Conservation (phyloP, 2,797 vertebrate species). For the Pteropus rufus region DNA sequence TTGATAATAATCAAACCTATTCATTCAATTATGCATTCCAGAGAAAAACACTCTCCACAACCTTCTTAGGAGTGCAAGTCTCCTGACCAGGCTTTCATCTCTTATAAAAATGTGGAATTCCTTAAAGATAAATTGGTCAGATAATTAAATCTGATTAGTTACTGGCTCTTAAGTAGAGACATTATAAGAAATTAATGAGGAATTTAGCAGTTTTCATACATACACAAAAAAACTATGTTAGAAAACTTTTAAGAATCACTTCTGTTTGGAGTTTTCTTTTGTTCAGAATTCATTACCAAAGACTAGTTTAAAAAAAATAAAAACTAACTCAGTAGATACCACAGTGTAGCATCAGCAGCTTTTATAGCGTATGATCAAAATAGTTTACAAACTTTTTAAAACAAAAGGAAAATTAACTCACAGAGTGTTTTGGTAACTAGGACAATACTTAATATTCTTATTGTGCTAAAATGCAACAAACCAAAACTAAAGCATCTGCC, state of each 20-base stretch:
- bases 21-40: slow-evolving; percentile 50
- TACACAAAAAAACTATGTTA: slow-evolving; percentile 48
- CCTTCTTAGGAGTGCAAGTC: slow-evolving; percentile 55
- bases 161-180: slow-evolving; percentile 61
- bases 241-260: slow-evolving; percentile 68
- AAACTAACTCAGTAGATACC: background rate
- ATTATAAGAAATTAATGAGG: slow-evolving; percentile 74
- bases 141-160: slow-evolving; percentile 71
- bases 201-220: slow-evolving; percentile 67
- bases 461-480: slow-evolving; percentile 52
- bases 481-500: slow-evolving; percentile 58
- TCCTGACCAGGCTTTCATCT: slow-evolving; percentile 77
- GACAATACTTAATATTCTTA: slow-evolving; percentile 68
- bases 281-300: slow-evolving; percentile 68
- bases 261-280: slow-evolving; percentile 68
- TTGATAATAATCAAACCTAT: slow-evolving; percentile 71
- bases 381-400: slow-evolving; percentile 43
- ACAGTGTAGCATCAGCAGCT: background rate
- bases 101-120: slow-evolving; percentile 71
- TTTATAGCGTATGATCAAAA: background rate
- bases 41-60: slow-evolving; percentile 64
- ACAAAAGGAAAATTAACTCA: slow-evolving; percentile 64
- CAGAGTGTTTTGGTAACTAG: slow-evolving; percentile 49
- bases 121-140: slow-evolving; percentile 58
- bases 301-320: slow-evolving; percentile 20